Conservation (phyloP, 2,113 vertebrate species). For the Lepisosteus osseus region DNA sequence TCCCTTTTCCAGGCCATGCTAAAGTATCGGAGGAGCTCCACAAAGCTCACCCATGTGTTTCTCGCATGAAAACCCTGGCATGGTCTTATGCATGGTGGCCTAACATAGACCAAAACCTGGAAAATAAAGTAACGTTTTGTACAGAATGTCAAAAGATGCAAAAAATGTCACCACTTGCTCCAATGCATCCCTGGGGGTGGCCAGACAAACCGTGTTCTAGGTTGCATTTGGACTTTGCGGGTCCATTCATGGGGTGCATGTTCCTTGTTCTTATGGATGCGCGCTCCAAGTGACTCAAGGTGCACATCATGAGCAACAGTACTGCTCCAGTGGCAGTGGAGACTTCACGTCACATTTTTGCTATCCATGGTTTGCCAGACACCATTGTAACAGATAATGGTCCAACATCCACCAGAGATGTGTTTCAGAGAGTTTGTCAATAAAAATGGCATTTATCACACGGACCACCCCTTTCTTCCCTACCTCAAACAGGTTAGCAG, state of each 20-base stretch:
- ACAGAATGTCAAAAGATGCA: conserved; percentile 6
- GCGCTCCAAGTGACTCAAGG: conserved; percentile 15
- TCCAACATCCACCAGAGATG: conserved; percentile 18
- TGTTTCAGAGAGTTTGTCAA: conserved; percentile 14
- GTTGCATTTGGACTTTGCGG: conserved; percentile 19
- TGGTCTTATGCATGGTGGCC: conserved; percentile 9
- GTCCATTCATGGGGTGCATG: conserved; percentile 20
- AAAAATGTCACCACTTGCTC: conserved; percentile 6
- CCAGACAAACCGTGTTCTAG: conserved; percentile 14
- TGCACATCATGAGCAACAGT: conserved; percentile 14
- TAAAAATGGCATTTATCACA: conserved; percentile 14
- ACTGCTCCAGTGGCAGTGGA: conserved; percentile 15
- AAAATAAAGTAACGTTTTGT: conserved; percentile 4
- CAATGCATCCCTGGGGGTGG: conserved; percentile 9
- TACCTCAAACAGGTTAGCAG: conserved; percentile 15
- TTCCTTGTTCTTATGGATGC: conserved; percentile 19
- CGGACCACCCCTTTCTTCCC: conserved; percentile 12
- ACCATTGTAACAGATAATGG: conserved; percentile 17
- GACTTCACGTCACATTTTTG: conserved; percentile 14
- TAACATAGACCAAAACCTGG: not conserved
- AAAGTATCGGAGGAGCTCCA: conserved; percentile 2
- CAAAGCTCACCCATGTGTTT: not conserved
- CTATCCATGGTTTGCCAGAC: conserved; percentile 18
- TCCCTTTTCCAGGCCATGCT: not conserved
- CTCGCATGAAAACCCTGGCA: conserved; percentile 14